phyloP scores from a whole-genome alignment of 2,113 vertebrate species.

The Ia io region DNA sequence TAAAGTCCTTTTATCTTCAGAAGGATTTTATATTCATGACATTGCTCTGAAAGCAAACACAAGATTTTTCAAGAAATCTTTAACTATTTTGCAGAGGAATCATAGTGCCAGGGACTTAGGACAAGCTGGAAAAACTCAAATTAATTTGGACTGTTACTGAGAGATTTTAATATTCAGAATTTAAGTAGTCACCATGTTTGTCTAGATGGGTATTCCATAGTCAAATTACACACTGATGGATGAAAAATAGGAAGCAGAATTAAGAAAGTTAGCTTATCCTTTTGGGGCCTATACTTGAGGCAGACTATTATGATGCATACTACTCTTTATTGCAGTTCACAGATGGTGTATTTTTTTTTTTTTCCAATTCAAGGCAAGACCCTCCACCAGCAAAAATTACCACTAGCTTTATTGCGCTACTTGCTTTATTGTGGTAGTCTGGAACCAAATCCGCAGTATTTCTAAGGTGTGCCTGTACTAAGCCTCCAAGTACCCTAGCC shows the following conservation, averaged over 20 bases:
- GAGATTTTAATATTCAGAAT: neutral
- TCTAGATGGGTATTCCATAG: neutral
- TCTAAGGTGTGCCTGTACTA: neutral
- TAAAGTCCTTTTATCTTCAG: conserved; percentile 51
- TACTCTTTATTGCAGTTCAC: neutral
- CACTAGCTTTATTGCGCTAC: neutral
- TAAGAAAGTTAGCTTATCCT: neutral
- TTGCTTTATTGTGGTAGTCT: neutral
- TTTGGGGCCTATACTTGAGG: neutral
- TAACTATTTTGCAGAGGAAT: conserved; percentile 39
- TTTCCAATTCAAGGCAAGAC: neutral
- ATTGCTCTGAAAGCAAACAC: conserved; percentile 56
- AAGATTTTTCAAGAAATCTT: conserved; percentile 54
- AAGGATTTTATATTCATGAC: conserved; percentile 43
- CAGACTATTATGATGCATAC: neutral
- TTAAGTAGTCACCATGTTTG: conserved; percentile 6
- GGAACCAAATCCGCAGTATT: neutral
- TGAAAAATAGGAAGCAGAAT: conserved; percentile 25
- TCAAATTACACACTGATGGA: neutral
- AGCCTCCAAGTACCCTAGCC: neutral
- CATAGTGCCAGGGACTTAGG: neutral
- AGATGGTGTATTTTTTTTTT: neutral
- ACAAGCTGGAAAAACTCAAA: conserved; percentile 31
- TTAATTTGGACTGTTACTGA: conserved; percentile 19
- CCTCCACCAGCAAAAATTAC: neutral